Base-by-base conservation (phyloP, 2,888 invertebrate genomes). In the Calameuta idolon region DNA sequence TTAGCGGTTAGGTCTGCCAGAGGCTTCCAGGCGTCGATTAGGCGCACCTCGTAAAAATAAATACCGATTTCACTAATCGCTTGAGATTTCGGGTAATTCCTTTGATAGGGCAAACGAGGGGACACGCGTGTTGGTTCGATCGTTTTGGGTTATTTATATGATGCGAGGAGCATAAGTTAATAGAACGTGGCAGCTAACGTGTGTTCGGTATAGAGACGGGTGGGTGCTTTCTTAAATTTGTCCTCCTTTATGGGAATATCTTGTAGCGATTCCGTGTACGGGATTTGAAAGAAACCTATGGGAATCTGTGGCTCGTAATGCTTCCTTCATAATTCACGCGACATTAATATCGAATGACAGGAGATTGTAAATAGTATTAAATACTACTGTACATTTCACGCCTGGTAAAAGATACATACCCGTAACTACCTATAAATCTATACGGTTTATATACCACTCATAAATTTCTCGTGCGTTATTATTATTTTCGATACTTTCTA, bases 11-110 rank as follows among this genome's bases (percentile, higher is more conserved):
- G 55, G 40, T 40, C 81, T 12, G 31, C 82, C 79, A 78, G 75
- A 74, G 77, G 77, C 77, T 83, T 76, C 79, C 74, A 79, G 79
- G 78, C 79, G 83, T 82, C 85, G 85, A 87, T 88, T 87, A 85
- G 87, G 81, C 82, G 84, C 83, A 85, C 86, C 84, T 85, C 82
- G 83, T 86, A 85, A 87, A 87, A 84, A 83, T 80, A 79, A 85
- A 82, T 80, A 80, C 79, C 83, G 82, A 83, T 87, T 86, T 83
- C 81, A 77, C 79, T 83, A 84, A 85, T 87, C 85, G 84, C 85
- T 85, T 30, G 69, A 75, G 77, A 74, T 73, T 77, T 83, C 78
- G 73, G 74, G 79, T 30, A 71, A 55, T 75, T 79, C 73, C 40
- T 35, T 31, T n/a, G 68, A 73, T 69, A n/a, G 69, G 33, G 74